Conservation (phyloP, 2,888 invertebrate genomes). For the Opisthograptis luteolata region DNA sequence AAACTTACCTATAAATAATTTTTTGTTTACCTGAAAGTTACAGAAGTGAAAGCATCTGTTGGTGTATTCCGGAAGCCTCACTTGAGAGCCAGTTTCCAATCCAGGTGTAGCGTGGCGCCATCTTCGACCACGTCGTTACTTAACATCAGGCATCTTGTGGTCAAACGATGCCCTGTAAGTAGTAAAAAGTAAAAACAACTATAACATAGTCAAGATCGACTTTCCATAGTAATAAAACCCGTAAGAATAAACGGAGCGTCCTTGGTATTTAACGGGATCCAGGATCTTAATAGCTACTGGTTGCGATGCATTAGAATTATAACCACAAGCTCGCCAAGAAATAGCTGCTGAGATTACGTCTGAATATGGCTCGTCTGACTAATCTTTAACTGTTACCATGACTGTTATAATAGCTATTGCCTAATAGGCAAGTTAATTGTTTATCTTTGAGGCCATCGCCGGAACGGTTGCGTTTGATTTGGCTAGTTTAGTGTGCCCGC, state of each 20-base stretch:
- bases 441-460: slow-evolving; percentile 25
- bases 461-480: slow-evolving; percentile 14
- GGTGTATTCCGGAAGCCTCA: no score
- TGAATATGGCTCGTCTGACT: slow-evolving; percentile 30
- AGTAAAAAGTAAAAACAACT: no score
- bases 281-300: slow-evolving; percentile 75
- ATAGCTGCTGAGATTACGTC: slow-evolving; percentile 44
- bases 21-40: no score
- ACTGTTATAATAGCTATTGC: slow-evolving; percentile 48
- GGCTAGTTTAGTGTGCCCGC: no score
- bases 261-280: slow-evolving; percentile 75
- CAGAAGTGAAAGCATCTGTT: no score
- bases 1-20: no score
- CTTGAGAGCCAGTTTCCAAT: no score
- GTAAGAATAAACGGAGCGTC: slow-evolving; percentile 52
- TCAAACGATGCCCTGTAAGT: no score
- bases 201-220: slow-evolving; percentile 13
- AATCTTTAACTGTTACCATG: slow-evolving; percentile 47
- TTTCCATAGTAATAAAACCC: slow-evolving; percentile 36
- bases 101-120: no score
- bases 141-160: no score
- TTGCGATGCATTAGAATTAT: slow-evolving; percentile 70
- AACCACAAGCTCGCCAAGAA: slow-evolving; percentile 45
- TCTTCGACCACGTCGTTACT: no score
- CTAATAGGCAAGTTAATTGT: slow-evolving; percentile 36